Base-by-base conservation (phyloP, 2,113 vertebrate genomes). In the Platysteira castanea region DNA sequence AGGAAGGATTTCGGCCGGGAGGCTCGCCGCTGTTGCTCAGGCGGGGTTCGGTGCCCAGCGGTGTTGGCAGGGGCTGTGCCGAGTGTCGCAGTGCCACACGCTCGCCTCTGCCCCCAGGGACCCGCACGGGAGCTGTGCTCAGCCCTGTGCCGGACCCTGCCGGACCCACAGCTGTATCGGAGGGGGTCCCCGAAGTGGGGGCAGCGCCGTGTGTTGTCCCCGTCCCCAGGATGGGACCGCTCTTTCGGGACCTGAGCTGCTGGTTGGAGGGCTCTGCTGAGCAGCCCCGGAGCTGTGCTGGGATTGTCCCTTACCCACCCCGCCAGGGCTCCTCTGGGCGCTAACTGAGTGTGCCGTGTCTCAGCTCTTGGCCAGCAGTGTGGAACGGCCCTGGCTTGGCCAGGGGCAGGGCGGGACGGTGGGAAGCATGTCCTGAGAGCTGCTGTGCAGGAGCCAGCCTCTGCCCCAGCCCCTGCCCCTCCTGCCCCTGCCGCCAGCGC, bases 21-120 rank as follows among this genome's bases (percentile, higher is more conserved):
- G 39, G 8, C 5, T 33, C 49, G 1, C 16, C 6, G 81, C 33
- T 11, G 2, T 20, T 8, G 0, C 39, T 63, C 13, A 0, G 21
- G 49, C 7, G 8, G 28, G 24, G 33, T 71, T 23, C 10, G 68
- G 61, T 47, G 15, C 6, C 11, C 0, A 1, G 64, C 13, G 3
- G 3, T 23, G 50, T 1, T 42, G 57, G 20, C 20, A 1, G 2
- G n/a, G 84, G 53, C 84, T 27, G 33, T 69, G n/a, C 84, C 2
- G 2, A 7, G 22, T 3, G 54, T 60, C 12, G 19, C 7, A 9
- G 50, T 33, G 77, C 37, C 15, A 3, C 4, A 2, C 39, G 9
- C 5, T 60, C 11, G 2, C 35, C 79, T 30, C 27, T 18, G 41
- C 5, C 52, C 24, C 33, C 5, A 20, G 64, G 27, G 16, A 14